Conservation (phyloP, 1,140 invertebrate species). For the Ruditapes philippinarum region DNA sequence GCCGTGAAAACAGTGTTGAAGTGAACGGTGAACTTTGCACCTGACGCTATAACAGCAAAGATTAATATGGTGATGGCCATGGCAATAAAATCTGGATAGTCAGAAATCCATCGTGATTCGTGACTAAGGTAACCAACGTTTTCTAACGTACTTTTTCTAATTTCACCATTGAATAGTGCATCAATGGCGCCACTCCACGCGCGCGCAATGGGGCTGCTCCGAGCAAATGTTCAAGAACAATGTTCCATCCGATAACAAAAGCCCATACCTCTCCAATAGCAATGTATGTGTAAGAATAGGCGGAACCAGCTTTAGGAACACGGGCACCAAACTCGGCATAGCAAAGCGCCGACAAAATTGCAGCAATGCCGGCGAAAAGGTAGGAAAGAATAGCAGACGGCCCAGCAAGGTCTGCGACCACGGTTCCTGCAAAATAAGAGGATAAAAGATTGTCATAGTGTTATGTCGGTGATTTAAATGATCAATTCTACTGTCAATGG, state of each 20-base stretch:
- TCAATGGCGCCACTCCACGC: constrained; percentile 86
- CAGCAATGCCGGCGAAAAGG: no score
- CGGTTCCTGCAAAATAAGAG: no score
- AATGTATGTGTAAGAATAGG: constrained; percentile 98
- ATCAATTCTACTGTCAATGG: no score
- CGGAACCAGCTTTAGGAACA: constrained; percentile 95
- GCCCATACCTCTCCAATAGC: constrained; percentile 97
- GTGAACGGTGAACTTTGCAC: constrained; percentile 95
- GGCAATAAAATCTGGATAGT: constrained; percentile 86
- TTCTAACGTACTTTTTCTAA: constrained; percentile 82
- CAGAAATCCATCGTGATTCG: constrained; percentile 79
- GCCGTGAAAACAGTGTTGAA: constrained; percentile 97
- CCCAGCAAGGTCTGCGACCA: no score
- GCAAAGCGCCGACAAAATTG: no score
- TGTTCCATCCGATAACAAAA: constrained; percentile 98
- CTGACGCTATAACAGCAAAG: no score
- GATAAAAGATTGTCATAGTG: no score
- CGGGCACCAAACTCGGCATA: constrained; percentile 97
- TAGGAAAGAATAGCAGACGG: no score
- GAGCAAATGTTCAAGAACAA: constrained; percentile 96
- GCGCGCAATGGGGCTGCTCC: constrained; percentile 85
- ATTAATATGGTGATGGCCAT: constrained; percentile 83
- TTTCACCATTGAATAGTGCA: constrained; percentile 82
- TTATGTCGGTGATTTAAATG: no score
- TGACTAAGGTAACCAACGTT: constrained; percentile 87